phyloP scores from a whole-genome alignment of 2,888 invertebrate genomes.

The Papilio elwesi region DNA sequence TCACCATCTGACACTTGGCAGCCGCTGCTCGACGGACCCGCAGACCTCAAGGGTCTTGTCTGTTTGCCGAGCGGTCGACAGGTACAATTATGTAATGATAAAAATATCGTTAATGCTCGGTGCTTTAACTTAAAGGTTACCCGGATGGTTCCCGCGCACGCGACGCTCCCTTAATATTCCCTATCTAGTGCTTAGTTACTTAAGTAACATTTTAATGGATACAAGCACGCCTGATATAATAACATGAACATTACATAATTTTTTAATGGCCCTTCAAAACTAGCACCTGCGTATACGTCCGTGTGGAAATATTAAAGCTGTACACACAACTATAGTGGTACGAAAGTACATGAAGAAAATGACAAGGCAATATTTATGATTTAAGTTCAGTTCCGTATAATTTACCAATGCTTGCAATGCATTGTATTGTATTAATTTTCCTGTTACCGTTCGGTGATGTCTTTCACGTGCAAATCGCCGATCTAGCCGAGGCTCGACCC shows the following conservation, averaged over 20 bases:
- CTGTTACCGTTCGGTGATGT: no score
- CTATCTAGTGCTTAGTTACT: constrained; percentile 6
- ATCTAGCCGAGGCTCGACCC: no score
- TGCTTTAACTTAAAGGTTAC: constrained; percentile 17
- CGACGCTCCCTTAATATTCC: neutral
- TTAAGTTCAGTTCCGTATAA: no score
- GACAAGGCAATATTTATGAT: no score
- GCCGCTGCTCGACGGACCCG: neutral
- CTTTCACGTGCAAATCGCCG: no score
- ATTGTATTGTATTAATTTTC: no score
- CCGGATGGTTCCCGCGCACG: constrained; percentile 5
- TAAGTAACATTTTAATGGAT: constrained; percentile 1
- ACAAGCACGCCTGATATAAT: neutral
- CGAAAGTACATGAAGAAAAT: no score
- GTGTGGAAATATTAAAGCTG: neutral
- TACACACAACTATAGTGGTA: no score
- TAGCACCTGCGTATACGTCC: neutral
- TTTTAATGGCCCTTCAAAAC: neutral
- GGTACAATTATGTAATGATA: constrained; percentile 14
- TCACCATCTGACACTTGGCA: neutral
- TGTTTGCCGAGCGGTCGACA: neutral
- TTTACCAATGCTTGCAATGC: no score
- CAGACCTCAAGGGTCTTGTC: neutral
- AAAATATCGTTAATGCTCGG: constrained; percentile 22
- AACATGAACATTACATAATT: neutral